These are phyloP conservation scores for Fregata magnificens DNA, from an alignment of 2,113 vertebrate species.

Conservation along the genomic window DNA sequence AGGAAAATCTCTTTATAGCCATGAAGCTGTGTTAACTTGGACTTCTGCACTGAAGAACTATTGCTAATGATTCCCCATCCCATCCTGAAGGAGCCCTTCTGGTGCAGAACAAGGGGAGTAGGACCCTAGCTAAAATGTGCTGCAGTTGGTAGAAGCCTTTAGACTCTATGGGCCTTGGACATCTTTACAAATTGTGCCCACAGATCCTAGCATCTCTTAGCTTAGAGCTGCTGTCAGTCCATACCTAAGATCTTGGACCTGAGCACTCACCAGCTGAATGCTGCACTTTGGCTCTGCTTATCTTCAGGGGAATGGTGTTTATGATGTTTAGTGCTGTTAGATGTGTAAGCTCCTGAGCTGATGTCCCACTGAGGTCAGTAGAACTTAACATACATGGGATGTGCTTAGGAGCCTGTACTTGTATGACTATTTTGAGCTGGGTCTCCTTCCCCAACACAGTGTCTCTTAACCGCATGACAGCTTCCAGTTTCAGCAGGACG, in stretches of 20 bases:
- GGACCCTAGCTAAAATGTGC: neutral
- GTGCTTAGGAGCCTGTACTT: neutral
- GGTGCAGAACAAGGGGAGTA: neutral
- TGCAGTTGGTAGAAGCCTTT: neutral
- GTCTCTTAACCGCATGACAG: neutral
- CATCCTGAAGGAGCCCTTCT: neutral
- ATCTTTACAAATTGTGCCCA: fast-evolving
- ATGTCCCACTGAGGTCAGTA: neutral
- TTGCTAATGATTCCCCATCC: neutral
- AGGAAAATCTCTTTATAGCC: neutral
- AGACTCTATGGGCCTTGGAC: neutral
- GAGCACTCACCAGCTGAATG: neutral
- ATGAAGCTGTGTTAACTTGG: neutral
- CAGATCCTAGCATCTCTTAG: neutral
- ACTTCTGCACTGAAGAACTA: neutral
- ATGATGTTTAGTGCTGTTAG: neutral
- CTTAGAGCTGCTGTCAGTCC: neutral
- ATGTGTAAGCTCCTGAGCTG: neutral
- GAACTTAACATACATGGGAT: neutral
- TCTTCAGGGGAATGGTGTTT: neutral
- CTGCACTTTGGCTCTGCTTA: neutral
- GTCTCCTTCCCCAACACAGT: neutral
- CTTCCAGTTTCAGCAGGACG: neutral
- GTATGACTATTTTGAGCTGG: neutral
- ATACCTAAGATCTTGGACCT: neutral